Conservation (phyloP, 2,888 invertebrate species). For the Caenorhabditis zanzibari region DNA sequence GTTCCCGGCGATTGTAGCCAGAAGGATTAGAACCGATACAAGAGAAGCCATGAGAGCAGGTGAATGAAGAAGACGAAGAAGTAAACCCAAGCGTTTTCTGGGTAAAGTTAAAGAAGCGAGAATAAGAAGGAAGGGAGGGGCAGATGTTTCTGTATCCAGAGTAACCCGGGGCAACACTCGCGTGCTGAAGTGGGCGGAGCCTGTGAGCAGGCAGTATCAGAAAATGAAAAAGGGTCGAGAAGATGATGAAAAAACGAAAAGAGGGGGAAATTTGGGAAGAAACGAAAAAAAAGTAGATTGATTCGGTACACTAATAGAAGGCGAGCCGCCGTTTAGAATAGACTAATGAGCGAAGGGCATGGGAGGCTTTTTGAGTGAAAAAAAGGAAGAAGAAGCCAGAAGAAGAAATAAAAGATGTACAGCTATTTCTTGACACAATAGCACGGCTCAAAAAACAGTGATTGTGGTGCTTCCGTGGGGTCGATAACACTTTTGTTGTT, state of each 20-base stretch:
- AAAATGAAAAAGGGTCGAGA: background rate
- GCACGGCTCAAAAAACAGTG: background rate
- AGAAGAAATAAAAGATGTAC: background rate
- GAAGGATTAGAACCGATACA: constrained; percentile 22
- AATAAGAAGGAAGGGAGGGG: constrained; percentile 19
- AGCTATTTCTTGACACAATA: constrained; percentile 6
- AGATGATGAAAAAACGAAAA: background rate
- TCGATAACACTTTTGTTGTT: constrained; percentile 11
- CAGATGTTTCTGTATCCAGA: constrained; percentile 57
- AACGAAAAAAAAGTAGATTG: constrained; percentile 21
- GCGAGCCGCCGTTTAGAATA: constrained; percentile 26
- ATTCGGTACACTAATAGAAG: constrained; percentile 26
- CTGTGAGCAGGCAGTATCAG: constrained; percentile 1
- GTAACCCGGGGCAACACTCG: constrained; percentile 55
- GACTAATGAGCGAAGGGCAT: constrained; percentile 41
- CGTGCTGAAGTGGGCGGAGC: constrained; percentile 14
- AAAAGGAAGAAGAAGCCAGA: background rate
- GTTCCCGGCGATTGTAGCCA: background rate
- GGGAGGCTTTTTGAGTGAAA: constrained; percentile 9
- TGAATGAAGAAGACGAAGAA: background rate
- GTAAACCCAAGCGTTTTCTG: constrained; percentile 8
- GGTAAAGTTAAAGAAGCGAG: background rate
- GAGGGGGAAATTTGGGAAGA: background rate
- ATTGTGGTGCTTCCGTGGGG: constrained; percentile 23
- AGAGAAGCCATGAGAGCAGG: constrained; percentile 25